Evolutionary conservation across 2,113 vertebrate species (phyloP), one percentile per base, ranked within the genome.

Genomic region (Toxotes jaculatrix): DNA sequence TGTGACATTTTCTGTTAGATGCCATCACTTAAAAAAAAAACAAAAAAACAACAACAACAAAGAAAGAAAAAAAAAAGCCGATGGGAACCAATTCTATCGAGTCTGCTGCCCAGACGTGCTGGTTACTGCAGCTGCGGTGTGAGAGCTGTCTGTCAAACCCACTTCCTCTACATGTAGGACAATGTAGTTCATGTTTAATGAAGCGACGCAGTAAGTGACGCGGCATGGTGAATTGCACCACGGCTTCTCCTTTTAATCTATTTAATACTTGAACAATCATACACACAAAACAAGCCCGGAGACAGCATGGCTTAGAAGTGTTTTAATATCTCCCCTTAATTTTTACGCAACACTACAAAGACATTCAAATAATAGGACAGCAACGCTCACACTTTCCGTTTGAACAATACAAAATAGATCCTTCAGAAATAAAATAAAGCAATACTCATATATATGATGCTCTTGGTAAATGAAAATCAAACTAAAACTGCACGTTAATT

Each of bases 291-390:
- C 13, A 61, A 40, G 2, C 3, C 27, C 9, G 8, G 13, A 67
- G 10, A 78, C 62, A 71, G 45, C 27, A 8, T 43, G 81, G 67
- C 75, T 90, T 85, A 71, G 51, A 88, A 84, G 87, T 80, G 23
- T 93, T 94, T 93, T 88, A 92, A 64, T 91, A 80, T 82, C 62
- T 38, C 68, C 67, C 74, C 64, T 76, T 74, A 38, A 43, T 81
- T 85, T 85, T 82, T 79, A 85, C 86, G 91, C 61, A 81, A 79
- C 77, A 76, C 83, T 87, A 80, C 74, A 88, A 92, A 92, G 83
- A 91, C 59, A 21, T 86, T 82, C 40, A 80, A 92, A 92, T 80
- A 67, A 90, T 36, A 64, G 68, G 34, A 87, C 83, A 87, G 88
- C 80, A 59, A 64, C 1, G 11, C 63, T 88, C 85, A 90, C 81